phyloP scores from a whole-genome alignment of 92 coral and sea anemone genomes.

The Epizoanthus scotinus region DNA sequence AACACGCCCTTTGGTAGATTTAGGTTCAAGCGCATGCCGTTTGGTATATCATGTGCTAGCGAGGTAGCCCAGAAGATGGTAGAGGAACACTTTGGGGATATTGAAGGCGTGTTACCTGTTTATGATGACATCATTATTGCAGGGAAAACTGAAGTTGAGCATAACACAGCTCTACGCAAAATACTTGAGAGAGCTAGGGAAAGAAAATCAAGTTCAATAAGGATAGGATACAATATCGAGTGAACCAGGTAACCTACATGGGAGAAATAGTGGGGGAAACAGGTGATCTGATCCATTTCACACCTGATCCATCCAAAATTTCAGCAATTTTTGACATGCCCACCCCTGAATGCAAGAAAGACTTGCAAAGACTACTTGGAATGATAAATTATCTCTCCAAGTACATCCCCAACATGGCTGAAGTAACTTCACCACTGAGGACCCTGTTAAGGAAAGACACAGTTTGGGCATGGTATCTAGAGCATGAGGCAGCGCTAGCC shows the following conservation, averaged over 20 bases:
- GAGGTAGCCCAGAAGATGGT: slow-evolving; percentile 58
- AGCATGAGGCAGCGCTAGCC: slow-evolving; percentile 31
- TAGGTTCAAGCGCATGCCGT: slow-evolving; percentile 46
- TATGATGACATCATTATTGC: slow-evolving; percentile 51
- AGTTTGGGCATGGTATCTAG: slow-evolving; percentile 34
- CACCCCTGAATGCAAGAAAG: slow-evolving; percentile 53
- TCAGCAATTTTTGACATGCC: slow-evolving; percentile 58
- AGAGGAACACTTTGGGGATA: slow-evolving; percentile 49
- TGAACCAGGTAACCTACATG: slow-evolving; percentile 46
- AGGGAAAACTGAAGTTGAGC: slow-evolving; percentile 56
- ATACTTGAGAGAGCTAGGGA: slow-evolving; percentile 44
- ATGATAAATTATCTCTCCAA: slow-evolving; percentile 61
- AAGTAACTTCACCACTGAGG: slow-evolving; percentile 29
- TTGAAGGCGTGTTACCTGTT: slow-evolving; percentile 46
- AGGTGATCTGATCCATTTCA: too few species aligned
- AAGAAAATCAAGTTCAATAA: slow-evolving; percentile 50
- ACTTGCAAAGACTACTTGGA: slow-evolving; percentile 53
- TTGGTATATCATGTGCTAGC: slow-evolving; percentile 54
- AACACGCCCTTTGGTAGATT: slow-evolving; percentile 50
- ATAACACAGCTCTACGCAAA: slow-evolving; percentile 44
- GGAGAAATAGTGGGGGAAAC: slow-evolving; percentile 44
- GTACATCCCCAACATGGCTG: slow-evolving; percentile 48
- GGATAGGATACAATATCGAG: slow-evolving; percentile 45
- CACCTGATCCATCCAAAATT: slow-evolving; percentile 58
- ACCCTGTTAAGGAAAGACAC: slow-evolving; percentile 27